Evolutionary conservation across 2,888 invertebrate species (phyloP), one percentile per base, ranked within the genome.

Genomic region (Spodoptera littoralis): DNA sequence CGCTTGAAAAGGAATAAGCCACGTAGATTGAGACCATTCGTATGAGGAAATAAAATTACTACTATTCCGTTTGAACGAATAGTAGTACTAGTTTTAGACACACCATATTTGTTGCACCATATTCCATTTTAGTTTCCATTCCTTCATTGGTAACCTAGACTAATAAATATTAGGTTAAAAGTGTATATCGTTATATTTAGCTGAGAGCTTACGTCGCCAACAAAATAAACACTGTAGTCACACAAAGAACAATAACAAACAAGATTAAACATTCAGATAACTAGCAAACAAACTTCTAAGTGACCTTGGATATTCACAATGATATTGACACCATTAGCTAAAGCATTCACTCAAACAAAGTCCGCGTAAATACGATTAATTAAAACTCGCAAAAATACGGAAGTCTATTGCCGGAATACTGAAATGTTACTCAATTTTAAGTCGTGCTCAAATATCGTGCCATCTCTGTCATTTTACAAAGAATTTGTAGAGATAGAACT

Each of bases 1-100:
- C 46, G 47, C 27, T 71, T 0, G 75, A 30, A 65, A 63, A 71
- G 59, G 72, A 60, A 71, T 60, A 59, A 60, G 49, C 53, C 45
- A 60, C 66, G 52, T 60, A 45, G 42, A 71, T 71, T 48, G 57
- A 49, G 30, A 18, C 22, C 57, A 60, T 66, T 76, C 51, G 55
- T 49, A 63, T 50, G 52, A 63, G 49, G 47, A 63, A 63, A 62
- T 18, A 57, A 60, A 70, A 73, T 62, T 45, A 62, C 60, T 54
- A 43, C 12, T 42, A 60, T 73, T 62, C 22, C 13, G n/a, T 27
- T 11, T 46, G 48, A 44, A 71, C 46, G 11, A 42, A 24, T 11
- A 30, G 49, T 22, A 18, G 41, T 36, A 18, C 44, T 46, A 55
- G 59, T 60, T 65, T 53, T 50, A 57, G 22, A 27, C 36, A n/a